Base-by-base conservation (phyloP, 2,888 invertebrate genomes). In the Netelia fuscicornis region DNA sequence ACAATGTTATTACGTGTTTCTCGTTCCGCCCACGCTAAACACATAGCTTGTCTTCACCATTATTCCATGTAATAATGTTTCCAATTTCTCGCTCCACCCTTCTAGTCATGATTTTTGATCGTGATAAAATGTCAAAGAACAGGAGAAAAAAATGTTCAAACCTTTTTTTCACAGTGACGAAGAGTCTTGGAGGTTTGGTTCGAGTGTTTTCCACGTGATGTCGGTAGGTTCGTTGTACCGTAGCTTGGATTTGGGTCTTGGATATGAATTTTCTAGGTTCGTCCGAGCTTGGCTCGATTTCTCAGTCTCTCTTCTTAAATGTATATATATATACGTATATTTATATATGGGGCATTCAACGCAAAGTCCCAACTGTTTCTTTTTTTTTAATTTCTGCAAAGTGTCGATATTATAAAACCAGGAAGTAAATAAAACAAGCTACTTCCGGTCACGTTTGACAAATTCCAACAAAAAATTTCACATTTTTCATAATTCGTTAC, bases 181-280 rank as follows among this genome's bases (percentile, higher is more conserved):
- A 48, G 58, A 23, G 44, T 42, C 17, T 9, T 2, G 20, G 17
- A 13, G 9, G 65, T n/a, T 71, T n/a, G 54, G 44, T 64, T 37
- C 11, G 20, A 52, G 13, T 23, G 17, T 75, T 52, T 60, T 60
- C n/a, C 11, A 37, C 64, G 20, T 13, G 23, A 42, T 58, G 72
- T 48, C 44, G 42, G 23, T 9, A 23, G 6, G 30, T 17, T 60
- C 72, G 25, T 78, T 86, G 54, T 78, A 77, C 80, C 83, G 83
- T 81, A 71, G 60, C 76, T 42, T 70, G 72, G 88, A 91, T 91
- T 91, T 89, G 88, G 90, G 90, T 91, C 88, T 91, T 68, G 87
- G 87, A 89, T 90, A 90, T 89, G 85, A 90, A 90, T 91, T 89
- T 65, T 90, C 89, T 90, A 87, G 87, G 76, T 17, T 70, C 52